Conservation (phyloP, 23 tunicate species). For the Ciona savignyi region DNA sequence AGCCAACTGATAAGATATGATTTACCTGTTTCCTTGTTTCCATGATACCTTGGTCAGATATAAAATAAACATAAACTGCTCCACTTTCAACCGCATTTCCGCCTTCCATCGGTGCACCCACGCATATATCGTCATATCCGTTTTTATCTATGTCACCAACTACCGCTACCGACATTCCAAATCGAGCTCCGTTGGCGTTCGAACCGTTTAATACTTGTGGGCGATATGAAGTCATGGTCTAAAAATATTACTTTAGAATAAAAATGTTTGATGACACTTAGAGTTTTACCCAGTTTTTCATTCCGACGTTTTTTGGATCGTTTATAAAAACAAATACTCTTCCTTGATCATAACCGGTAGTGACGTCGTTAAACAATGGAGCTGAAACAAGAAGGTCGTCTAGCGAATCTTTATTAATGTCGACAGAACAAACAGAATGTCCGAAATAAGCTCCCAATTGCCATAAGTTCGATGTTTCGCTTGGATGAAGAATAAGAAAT, state of each 20-base stretch:
- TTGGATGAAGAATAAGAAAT: neutral
- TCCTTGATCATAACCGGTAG: constrained; percentile 40
- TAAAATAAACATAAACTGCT: constrained; percentile 22
- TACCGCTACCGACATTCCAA: constrained; percentile 13
- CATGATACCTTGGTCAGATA: constrained; percentile 3
- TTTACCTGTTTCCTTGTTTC: constrained; percentile 23
- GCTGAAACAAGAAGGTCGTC: constrained; percentile 32
- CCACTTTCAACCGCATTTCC: neutral
- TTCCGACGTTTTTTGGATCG: constrained; percentile 7
- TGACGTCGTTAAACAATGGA: constrained; percentile 9
- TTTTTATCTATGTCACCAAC: constrained; percentile 26
- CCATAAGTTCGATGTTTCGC: constrained; percentile 6
- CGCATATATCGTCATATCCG: constrained; percentile 21
- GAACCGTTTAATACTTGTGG: constrained; percentile 7
- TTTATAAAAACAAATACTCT: constrained; percentile 41
- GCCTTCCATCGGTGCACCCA: constrained; percentile 27
- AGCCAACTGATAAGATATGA: too few relatives aligned
- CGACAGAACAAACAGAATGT: constrained; percentile 15
- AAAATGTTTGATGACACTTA: too few relatives aligned
- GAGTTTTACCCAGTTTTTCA: neutral
- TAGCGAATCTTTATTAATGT: constrained; percentile 12
- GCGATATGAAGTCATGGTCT: neutral
- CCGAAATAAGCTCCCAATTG: constrained; percentile 39
- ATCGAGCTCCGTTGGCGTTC: constrained; percentile 13
- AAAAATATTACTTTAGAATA: too few relatives aligned